These are phyloP conservation scores for Cepaea hortensis DNA, from an alignment of 2,888 invertebrate genomes.

Conservation along the genomic window DNA sequence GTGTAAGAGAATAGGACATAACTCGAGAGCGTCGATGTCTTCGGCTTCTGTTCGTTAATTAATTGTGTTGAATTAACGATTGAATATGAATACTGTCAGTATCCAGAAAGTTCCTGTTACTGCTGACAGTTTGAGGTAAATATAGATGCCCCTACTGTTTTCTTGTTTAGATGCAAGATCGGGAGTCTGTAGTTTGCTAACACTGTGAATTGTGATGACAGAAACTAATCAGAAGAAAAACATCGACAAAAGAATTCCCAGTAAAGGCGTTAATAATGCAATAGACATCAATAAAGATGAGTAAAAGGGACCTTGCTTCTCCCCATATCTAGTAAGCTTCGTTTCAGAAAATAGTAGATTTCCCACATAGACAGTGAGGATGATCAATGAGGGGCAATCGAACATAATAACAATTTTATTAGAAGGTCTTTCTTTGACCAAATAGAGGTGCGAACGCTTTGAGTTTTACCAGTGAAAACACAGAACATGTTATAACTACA, in stretches of 20 bases:
- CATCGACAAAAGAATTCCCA: background rate
- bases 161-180: background rate
- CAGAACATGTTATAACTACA: constrained; percentile 26
- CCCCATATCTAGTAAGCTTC: background rate
- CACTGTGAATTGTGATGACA: background rate
- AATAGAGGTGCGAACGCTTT: too few species aligned
- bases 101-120: background rate
- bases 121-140: background rate
- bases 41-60: background rate
- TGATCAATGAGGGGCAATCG: background rate
- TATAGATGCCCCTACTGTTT: background rate
- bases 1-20: background rate
- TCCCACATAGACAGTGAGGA: background rate
- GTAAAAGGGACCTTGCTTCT: background rate
- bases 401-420: background rate
- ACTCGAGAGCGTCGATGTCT: background rate
- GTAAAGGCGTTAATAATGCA: background rate
- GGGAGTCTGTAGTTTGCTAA: background rate
- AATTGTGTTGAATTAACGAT: too few species aligned
- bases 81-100: background rate
- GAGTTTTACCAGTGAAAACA: background rate
- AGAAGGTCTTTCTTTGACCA: background rate
- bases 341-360: background rate
- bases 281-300: background rate
- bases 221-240: background rate